phyloP scores from a whole-genome alignment of 1,140 invertebrate species.

The Thaumatotibia leucotreta region DNA sequence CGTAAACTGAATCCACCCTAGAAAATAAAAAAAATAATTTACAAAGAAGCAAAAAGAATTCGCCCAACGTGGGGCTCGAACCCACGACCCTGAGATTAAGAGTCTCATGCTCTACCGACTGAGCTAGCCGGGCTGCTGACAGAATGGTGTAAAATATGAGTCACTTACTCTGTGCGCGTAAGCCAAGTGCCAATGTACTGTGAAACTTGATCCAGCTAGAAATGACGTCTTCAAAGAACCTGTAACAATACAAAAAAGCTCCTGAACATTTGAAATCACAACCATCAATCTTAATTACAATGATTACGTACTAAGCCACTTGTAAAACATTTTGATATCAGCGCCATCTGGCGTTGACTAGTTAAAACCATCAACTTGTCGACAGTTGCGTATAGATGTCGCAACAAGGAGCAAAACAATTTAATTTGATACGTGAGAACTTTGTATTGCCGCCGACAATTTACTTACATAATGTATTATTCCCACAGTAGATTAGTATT shows the following conservation, averaged over 20 bases:
- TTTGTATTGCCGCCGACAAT: neutral
- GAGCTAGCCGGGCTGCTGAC: slow-evolving; percentile 84
- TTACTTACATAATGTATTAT: slow-evolving; percentile 3
- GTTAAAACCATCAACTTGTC: slow-evolving; percentile 10
- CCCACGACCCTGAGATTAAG: slow-evolving; percentile 95
- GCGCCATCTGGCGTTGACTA: slow-evolving; percentile 26
- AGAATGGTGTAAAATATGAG: slow-evolving; percentile 17
- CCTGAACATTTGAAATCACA: slow-evolving; percentile 6
- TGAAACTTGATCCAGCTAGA: slow-evolving; percentile 88
- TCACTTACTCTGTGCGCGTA: slow-evolving; percentile 93
- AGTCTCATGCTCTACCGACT: slow-evolving; percentile 95
- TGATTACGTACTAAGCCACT: neutral
- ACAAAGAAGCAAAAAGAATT: slow-evolving; percentile 37
- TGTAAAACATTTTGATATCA: neutral
- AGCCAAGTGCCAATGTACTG: slow-evolving; percentile 95
- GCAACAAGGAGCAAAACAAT: slow-evolving; percentile 18
- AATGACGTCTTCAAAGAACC: slow-evolving; percentile 89
- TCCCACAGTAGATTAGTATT: slow-evolving; percentile 4
- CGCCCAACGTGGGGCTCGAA: slow-evolving; percentile 94
- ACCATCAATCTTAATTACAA: neutral
- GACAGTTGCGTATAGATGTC: slow-evolving; percentile 23
- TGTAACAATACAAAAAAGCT: slow-evolving; percentile 72
- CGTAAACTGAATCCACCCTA: slow-evolving; percentile 82
- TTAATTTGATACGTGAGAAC: slow-evolving; percentile 3
- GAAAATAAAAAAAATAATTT: slow-evolving; percentile 23